Conservation (phyloP, 2,113 vertebrate genomes). For the Cromileptes altivelis region DNA sequence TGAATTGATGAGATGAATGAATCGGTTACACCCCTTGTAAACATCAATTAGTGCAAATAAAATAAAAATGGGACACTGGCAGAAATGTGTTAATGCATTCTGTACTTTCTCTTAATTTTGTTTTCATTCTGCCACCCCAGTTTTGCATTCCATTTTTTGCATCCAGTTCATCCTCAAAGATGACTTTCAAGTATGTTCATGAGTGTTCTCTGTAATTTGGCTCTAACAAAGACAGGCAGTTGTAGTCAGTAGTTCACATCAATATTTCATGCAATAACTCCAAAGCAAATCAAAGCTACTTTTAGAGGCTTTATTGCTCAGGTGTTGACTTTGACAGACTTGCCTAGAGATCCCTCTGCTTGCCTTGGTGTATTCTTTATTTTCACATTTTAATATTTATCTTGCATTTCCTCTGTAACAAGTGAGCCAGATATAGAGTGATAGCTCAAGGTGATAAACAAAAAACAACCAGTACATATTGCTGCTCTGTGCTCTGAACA, state of each 20-base stretch:
- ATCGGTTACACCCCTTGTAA: slow-evolving; percentile 27
- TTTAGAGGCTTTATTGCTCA: slow-evolving; percentile 11
- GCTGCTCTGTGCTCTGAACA: slow-evolving; percentile 9
- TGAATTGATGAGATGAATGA: slow-evolving; percentile 17
- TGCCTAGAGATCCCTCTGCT: not conserved
- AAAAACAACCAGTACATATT: not conserved
- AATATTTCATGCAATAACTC: slow-evolving; percentile 11
- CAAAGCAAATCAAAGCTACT: slow-evolving; percentile 20
- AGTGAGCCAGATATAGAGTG: slow-evolving; percentile 9
- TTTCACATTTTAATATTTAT: slow-evolving; percentile 4
- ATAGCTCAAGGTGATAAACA: not conserved
- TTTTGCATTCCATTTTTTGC: slow-evolving; percentile 26
- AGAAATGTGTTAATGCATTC: slow-evolving; percentile 37
- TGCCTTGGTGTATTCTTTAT: not conserved
- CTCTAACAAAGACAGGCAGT: slow-evolving; percentile 12
- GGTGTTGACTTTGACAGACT: slow-evolving; percentile 23
- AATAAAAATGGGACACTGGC: slow-evolving; percentile 40
- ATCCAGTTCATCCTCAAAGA: slow-evolving; percentile 15
- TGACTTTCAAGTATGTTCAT: slow-evolving; percentile 13
- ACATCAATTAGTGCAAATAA: slow-evolving; percentile 35
- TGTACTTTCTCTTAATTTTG: slow-evolving; percentile 40
- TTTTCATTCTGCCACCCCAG: slow-evolving; percentile 35
- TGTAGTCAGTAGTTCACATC: not conserved
- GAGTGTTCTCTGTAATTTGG: not conserved
- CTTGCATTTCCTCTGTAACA: not conserved